Evolutionary conservation across 2,113 vertebrate genomes (phyloP), one percentile per base, ranked within the genome.

Genomic region (Phocoena phocoena): DNA sequence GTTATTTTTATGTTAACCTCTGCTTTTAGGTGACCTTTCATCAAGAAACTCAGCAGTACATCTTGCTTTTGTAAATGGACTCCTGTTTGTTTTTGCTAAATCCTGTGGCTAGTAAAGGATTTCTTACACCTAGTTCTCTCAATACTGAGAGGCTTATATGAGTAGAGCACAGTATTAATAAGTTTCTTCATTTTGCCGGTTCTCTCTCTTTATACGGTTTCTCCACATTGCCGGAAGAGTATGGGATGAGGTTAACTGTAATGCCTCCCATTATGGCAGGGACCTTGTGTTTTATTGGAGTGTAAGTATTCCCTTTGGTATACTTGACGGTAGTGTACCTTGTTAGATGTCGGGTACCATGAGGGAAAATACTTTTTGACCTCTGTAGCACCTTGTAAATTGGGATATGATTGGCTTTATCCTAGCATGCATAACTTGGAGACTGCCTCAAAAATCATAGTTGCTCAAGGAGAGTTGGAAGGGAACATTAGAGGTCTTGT

Each of bases 331-430:
- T 38, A 6, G 44, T 70, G 91, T 86, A 91, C 82, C 81, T 95
- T 95, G 92, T 97, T 84, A 71, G 79, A 90, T 2, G 1, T 28
- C 76, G 81, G 58, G 6, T 58, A 44, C 80, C 21, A 7, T 20
- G 50, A 90, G 63, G 84, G 83, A 62, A 55, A 84, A 74, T 92
- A 68, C 58, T 90, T 82, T 68, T 65, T 95, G 94, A 91, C 88
- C 63, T 97, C 67, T 82, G 14, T 55, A 91, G 67, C 73, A 94
- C 86, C 89, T 55, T 95, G 88, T 96, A 94, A 96, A 96, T 87
- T 86, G 90, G 58, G 9, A 60, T 91, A n/a, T 82, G 82, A 88
- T 97, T 93, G 88, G 58, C 74, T 93, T 96, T 96, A 84, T 73
- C 31, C 14, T 88, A 41, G 41, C 68, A 31, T 93, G 79, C 33